phyloP scores from a whole-genome alignment of 1,140 invertebrate genomes.

The Tyrophagus putrescentiae region DNA sequence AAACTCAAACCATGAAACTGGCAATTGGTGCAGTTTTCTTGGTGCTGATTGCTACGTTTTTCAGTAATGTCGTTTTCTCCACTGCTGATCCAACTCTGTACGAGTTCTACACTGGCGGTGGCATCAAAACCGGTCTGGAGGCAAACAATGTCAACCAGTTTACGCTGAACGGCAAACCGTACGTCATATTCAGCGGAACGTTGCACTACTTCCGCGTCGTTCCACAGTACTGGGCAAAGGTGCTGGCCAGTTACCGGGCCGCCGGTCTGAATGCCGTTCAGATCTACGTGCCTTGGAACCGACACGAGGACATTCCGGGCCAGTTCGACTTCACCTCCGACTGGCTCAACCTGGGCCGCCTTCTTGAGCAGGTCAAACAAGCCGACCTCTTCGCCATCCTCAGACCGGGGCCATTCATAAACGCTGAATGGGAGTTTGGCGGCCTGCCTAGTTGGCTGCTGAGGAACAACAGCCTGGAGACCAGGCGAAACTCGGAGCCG shows the following conservation, averaged over 20 bases:
- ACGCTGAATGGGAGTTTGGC: constrained; percentile 40
- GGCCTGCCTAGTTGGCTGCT: constrained; percentile 35
- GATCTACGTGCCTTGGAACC: constrained; percentile 39
- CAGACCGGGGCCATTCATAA: constrained; percentile 39
- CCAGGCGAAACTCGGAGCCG: constrained; percentile 20
- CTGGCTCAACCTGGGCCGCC: constrained; percentile 31
- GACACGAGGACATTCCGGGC: constrained; percentile 35
- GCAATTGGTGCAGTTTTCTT: too few relatives aligned
- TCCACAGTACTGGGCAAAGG: constrained; percentile 36
- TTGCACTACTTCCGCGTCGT: constrained; percentile 40
- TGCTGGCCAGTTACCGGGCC: constrained; percentile 35
- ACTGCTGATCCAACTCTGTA: constrained; percentile 18
- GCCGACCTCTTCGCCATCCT: constrained; percentile 36
- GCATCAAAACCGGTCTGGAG: constrained; percentile 16
- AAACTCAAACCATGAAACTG: too few relatives aligned
- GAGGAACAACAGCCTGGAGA: constrained; percentile 17
- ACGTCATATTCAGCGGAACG: constrained; percentile 39
- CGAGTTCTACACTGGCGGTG: constrained; percentile 13
- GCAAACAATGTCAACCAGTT: constrained; percentile 32
- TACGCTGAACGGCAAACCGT: constrained; percentile 38
- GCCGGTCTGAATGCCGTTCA: constrained; percentile 40
- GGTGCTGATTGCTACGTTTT: too few relatives aligned
- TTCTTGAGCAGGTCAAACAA: constrained; percentile 35
- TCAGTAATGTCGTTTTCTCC: too few relatives aligned
- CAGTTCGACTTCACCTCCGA: constrained; percentile 21